Percentiles rank a stretch among this genome's conserved stretches.
These are phyloP conservation scores for Pomacea maculata DNA, from an alignment of 1,140 invertebrate species.

Conservation along the genomic window DNA sequence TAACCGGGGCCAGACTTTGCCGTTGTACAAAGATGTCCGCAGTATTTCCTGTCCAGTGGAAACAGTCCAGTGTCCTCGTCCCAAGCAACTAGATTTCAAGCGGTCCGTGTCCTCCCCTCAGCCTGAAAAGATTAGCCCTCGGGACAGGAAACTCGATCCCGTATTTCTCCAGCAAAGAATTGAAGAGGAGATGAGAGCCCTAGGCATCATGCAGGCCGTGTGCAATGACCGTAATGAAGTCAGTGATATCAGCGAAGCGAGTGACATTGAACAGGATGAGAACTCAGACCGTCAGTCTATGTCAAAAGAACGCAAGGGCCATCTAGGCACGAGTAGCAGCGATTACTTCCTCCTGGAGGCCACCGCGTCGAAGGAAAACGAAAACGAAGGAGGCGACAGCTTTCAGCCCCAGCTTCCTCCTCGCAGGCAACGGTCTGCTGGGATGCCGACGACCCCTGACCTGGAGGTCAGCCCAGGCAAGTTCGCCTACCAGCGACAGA, in stretches of 20 bases:
- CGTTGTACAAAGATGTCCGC: background rate
- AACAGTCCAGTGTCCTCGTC: too few relatives aligned
- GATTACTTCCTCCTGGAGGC: slow-evolving; percentile 19
- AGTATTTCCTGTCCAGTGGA: slow-evolving; percentile 1
- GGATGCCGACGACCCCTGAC: too few relatives aligned
- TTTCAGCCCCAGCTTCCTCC: background rate
- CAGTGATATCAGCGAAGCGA: too few relatives aligned
- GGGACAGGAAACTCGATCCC: slow-evolving; percentile 7
- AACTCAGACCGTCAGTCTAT: too few relatives aligned
- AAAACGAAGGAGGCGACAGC: background rate
- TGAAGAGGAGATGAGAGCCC: slow-evolving; percentile 10
- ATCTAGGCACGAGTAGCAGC: background rate
- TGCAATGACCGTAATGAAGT: too few relatives aligned
- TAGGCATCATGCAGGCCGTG: background rate
- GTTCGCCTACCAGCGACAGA: slow-evolving; percentile 6
- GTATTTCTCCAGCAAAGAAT: background rate
- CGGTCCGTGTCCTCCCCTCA: slow-evolving; percentile 13
- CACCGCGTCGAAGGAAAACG: background rate
- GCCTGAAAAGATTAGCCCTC: background rate
- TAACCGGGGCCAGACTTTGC: background rate
- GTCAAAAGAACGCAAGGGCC: too few relatives aligned
- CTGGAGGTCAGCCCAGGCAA: too few relatives aligned
- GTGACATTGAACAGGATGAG: too few relatives aligned
- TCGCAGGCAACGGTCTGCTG: too few relatives aligned
- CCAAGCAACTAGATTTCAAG: background rate